Conservation (phyloP, 2,888 invertebrate genomes). For the Danaus chrysippus region DNA sequence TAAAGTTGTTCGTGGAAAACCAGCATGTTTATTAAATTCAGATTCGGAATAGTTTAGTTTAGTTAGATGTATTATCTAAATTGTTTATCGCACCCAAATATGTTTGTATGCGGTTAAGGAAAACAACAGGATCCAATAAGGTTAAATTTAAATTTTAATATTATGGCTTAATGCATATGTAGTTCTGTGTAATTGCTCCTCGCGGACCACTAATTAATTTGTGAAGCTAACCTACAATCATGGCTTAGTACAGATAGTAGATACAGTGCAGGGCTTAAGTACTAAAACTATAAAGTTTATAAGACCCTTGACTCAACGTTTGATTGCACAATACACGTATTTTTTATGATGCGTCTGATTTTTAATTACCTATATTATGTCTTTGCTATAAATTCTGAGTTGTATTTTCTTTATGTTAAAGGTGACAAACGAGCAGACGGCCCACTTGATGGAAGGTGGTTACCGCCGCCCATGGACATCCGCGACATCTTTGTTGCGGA, state of each 20-base stretch:
- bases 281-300: too few relatives aligned
- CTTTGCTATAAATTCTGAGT: too few relatives aligned
- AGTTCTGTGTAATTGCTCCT: slow-evolving; percentile 26
- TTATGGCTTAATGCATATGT: background rate
- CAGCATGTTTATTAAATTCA: slow-evolving; percentile 23
- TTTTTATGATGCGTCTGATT: too few relatives aligned
- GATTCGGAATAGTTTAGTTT: slow-evolving; percentile 17
- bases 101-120: background rate
- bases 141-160: background rate
- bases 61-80: background rate
- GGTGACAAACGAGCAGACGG: too few relatives aligned
- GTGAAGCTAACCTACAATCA: slow-evolving; percentile 27
- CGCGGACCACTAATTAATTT: slow-evolving; percentile 33
- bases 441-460: too few relatives aligned
- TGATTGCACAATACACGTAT: too few relatives aligned
- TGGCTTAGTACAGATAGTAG: slow-evolving; percentile 16
- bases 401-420: too few relatives aligned
- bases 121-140: slow-evolving; percentile 1
- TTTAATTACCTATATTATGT: too few relatives aligned
- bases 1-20: too few relatives aligned
- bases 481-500: too few relatives aligned
- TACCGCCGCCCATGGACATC: too few relatives aligned
- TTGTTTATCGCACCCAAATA: background rate
- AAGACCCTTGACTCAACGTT: too few relatives aligned
- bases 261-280: background rate